Evolutionary conservation across 2,113 vertebrate genomes (phyloP).

Genomic region (Dunckerocampus dactyliophorus): DNA sequence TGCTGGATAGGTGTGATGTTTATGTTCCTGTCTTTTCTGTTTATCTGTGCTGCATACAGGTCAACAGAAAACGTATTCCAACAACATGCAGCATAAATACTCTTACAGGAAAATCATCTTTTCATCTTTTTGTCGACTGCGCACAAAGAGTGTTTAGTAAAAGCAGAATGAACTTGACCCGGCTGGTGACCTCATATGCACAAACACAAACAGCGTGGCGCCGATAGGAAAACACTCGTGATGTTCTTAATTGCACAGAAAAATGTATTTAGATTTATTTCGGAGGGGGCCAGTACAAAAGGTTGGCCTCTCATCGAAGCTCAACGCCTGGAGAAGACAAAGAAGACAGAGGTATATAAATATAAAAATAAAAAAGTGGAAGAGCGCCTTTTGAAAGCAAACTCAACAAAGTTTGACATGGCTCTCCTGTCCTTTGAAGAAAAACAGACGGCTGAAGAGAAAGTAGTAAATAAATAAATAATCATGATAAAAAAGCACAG

Average conservation of each 20-base stretch:
- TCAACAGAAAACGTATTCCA: neutral
- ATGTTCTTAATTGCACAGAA: neutral
- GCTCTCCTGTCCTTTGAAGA: slow-evolving; percentile 73
- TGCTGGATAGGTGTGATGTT: no score
- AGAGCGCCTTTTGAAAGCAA: slow-evolving; percentile 73
- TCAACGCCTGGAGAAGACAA: slow-evolving; percentile 61
- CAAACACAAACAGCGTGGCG: neutral
- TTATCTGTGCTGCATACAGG: neutral
- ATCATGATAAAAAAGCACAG: slow-evolving; percentile 76
- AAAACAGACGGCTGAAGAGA: slow-evolving; percentile 67
- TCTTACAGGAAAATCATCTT: neutral
- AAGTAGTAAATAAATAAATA: slow-evolving; percentile 79
- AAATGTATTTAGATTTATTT: slow-evolving; percentile 31
- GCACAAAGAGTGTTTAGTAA: neutral
- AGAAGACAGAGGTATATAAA: slow-evolving; percentile 60
- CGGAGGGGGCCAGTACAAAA: slow-evolving; percentile 60
- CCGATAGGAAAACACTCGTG: neutral
- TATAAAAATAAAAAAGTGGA: slow-evolving; percentile 55
- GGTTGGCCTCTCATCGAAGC: slow-evolving; percentile 72
- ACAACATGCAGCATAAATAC: neutral
- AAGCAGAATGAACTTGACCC: slow-evolving; percentile 1
- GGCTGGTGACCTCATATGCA: neutral
- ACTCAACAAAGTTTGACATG: slow-evolving; percentile 68
- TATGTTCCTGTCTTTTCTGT: neutral
- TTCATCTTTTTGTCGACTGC: neutral